Evolutionary conservation across 1,140 invertebrate genomes (phyloP).

Genomic region (Lanistes nyassanus): DNA sequence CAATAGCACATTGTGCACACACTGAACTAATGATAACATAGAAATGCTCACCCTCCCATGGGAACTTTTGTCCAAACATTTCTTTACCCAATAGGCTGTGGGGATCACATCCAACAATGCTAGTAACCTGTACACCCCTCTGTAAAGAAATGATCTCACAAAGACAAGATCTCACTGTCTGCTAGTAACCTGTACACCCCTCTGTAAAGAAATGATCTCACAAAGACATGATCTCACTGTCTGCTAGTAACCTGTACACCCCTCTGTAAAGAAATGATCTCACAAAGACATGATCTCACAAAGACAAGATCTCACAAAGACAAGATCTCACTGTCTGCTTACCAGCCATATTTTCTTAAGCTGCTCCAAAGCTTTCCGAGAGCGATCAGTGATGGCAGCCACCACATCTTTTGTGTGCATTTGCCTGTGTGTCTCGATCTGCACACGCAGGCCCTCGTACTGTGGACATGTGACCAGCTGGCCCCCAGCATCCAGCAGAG

Average conservation of each 20-base stretch:
- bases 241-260: too few species aligned
- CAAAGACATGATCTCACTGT: background rate
- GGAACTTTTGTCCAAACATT: too few species aligned
- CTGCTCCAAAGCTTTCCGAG: slow-evolving; percentile 40
- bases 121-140: too few species aligned
- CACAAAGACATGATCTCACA: too few species aligned
- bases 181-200: too few species aligned
- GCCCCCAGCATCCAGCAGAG: slow-evolving; percentile 46
- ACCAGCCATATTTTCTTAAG: slow-evolving; percentile 54
- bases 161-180: background rate
- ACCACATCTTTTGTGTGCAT: slow-evolving; percentile 50
- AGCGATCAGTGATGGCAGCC: slow-evolving; percentile 44
- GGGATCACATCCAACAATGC: too few species aligned
- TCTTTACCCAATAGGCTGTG: background rate
- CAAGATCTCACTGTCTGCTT: slow-evolving; percentile 20
- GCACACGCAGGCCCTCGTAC: slow-evolving; percentile 53
- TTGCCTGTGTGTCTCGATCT: slow-evolving; percentile 46
- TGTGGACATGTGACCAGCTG: slow-evolving; percentile 46
- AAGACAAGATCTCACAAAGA: too few species aligned
- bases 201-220: too few species aligned
- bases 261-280: too few species aligned
- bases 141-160: too few species aligned
- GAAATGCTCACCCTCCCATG: background rate
- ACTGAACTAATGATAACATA: background rate
- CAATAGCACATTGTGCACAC: background rate